These are phyloP conservation scores for Papilio aristodemus DNA, from an alignment of 1,140 invertebrate genomes.

Conservation along the genomic window DNA sequence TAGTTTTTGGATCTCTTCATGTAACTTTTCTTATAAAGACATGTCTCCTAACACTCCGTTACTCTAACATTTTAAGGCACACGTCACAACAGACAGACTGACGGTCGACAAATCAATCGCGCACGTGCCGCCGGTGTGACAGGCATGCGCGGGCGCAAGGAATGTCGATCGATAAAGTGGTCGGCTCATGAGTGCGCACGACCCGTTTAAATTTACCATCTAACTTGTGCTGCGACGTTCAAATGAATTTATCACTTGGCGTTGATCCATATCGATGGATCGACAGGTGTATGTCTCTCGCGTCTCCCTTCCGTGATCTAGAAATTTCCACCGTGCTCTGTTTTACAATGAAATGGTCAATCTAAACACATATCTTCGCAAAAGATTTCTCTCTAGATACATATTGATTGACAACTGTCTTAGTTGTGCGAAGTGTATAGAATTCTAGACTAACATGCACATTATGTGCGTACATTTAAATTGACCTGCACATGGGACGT, in stretches of 20 bases:
- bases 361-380: not conserved
- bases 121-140: conserved; percentile 57
- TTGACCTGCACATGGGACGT: too few species aligned
- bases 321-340: conserved; percentile 30
- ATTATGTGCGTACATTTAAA: too few species aligned
- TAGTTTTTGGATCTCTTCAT: too few species aligned
- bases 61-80: conserved; percentile 34
- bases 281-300: conserved; percentile 21
- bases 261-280: conserved; percentile 30
- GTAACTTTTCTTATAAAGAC: too few species aligned
- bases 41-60: not conserved
- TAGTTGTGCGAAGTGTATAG: not conserved
- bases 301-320: conserved; percentile 29
- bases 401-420: conserved; percentile 1
- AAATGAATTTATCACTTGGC: conserved; percentile 34
- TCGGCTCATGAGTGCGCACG: conserved; percentile 18
- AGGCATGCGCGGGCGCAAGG: conserved; percentile 47
- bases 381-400: not conserved
- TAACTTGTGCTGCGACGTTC: conserved; percentile 17
- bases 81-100: conserved; percentile 41
- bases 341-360: conserved; percentile 4
- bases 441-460: not conserved
- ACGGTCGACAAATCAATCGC: conserved; percentile 60
- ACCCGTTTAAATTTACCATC: conserved; percentile 32
- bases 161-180: conserved; percentile 51